Conservation (phyloP, 2,888 invertebrate species). For the Cosmopolites sordidus region DNA sequence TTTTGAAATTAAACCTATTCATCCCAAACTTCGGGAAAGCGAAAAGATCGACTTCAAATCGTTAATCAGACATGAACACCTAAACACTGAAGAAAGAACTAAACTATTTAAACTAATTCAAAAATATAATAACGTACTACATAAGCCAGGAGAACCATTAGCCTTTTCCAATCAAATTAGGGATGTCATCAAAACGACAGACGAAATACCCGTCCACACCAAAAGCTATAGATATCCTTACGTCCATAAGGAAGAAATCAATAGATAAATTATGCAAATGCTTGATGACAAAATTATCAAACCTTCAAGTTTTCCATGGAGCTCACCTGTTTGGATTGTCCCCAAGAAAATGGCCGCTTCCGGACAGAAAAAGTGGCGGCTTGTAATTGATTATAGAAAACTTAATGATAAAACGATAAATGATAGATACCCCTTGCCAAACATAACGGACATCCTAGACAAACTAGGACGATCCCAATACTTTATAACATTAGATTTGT, state of each 20-base stretch:
- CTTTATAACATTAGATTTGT: constrained; percentile 37
- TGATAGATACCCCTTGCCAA: constrained; percentile 3
- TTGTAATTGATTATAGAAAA: no score
- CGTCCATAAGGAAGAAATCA: no score
- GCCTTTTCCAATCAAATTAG: constrained; percentile 27
- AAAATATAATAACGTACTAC: constrained; percentile 32
- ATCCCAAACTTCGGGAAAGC: no score
- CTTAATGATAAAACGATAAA: constrained; percentile 8
- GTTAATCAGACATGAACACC: no score
- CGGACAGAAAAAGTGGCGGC: no score
- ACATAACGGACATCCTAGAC: constrained; percentile 1
- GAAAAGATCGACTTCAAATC: no score
- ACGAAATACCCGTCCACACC: constrained; percentile 27
- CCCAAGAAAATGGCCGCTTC: constrained; percentile 6
- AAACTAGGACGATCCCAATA: constrained; percentile 22
- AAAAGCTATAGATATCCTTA: no score
- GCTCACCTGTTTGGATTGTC: constrained; percentile 10
- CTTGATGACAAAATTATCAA: constrained; percentile 28
- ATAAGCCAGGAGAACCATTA: constrained; percentile 30
- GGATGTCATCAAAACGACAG: constrained; percentile 21
- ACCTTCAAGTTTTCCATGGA: constrained; percentile 24
- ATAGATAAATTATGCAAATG: no score
- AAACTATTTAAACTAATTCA: constrained; percentile 29
- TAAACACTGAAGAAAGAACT: constrained; percentile 29
- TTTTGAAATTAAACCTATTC: no score